Conservation (phyloP, 1,140 invertebrate species). For the Drosophila arizonae region DNA sequence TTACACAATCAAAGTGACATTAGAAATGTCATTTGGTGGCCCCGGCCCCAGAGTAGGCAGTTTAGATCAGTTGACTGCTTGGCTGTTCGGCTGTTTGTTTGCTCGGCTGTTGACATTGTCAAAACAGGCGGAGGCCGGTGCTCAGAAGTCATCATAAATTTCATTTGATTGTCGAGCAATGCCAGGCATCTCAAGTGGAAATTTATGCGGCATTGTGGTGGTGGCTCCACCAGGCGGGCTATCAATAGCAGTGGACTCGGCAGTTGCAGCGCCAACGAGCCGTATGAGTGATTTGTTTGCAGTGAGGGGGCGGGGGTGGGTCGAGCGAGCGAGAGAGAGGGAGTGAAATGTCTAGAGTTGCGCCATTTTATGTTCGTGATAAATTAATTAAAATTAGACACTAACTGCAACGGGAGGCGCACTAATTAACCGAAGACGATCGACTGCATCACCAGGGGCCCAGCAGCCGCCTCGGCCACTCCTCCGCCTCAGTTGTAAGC, state of each 20-base stretch:
- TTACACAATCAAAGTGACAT: slow-evolving; percentile 69
- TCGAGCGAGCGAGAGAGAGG: background rate
- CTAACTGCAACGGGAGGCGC: slow-evolving; percentile 67
- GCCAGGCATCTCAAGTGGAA: slow-evolving; percentile 65
- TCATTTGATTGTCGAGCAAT: slow-evolving; percentile 67
- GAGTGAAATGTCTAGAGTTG: slow-evolving; percentile 44
- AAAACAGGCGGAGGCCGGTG: slow-evolving; percentile 36
- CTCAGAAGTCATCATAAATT: slow-evolving; percentile 66
- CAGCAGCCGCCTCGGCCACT: background rate
- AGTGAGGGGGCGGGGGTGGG: background rate
- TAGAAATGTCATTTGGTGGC: slow-evolving; percentile 51
- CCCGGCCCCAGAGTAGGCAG: slow-evolving; percentile 5
- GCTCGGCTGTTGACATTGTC: slow-evolving; percentile 66
- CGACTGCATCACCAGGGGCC: slow-evolving; percentile 48
- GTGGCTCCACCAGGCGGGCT: background rate
- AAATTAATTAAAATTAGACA: slow-evolving; percentile 82
- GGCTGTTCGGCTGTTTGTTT: slow-evolving; percentile 47
- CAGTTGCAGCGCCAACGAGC: slow-evolving; percentile 55
- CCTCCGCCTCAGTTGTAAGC: slow-evolving; percentile 38
- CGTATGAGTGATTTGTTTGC: slow-evolving; percentile 73
- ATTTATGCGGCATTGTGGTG: slow-evolving; percentile 53
- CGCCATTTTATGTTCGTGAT: slow-evolving; percentile 78
- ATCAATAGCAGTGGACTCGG: slow-evolving; percentile 33
- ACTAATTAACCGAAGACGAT: slow-evolving; percentile 74
- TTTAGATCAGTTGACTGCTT: slow-evolving; percentile 14